Base-by-base conservation (phyloP, 2,113 vertebrate species). In the Phycodurus eques region DNA sequence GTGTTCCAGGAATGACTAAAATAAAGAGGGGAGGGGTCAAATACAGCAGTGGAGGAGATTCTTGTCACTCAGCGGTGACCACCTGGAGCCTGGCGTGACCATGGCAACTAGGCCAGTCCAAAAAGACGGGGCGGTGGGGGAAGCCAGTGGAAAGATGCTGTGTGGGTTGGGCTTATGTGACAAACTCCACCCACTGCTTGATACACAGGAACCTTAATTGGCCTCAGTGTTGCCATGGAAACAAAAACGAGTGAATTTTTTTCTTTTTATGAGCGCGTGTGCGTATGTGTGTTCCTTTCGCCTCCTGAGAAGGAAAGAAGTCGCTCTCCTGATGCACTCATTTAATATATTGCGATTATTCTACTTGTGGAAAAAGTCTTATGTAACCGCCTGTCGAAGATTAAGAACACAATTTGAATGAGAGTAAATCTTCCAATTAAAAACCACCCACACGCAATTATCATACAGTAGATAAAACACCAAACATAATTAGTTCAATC, bases 191-290 rank as follows among this genome's bases (percentile, higher is more conserved):
- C 80, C 22, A 72, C 76, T 75, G 68, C 10, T 74, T 85, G 56
- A 83, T 74, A 31, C 60, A 72, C 20, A 72, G 75, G 56, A 73
- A 73, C 82, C 75, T 90, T 81, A 80, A 78, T 85, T 79, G 73
- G 71, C 80, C 80, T 80, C 62, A 63, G 68, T 73, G 83, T 91
- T 91, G 72, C 87, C 70, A 89, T 86, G 87, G 89, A 85, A 87
- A 87, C 80, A 54, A 65, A 71, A 75, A 81, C 66, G 79, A 22
- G 51, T 33, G n/a, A 57, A 47, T 39, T 51, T 35, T 11, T n/a
- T 22, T 64, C 1, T 60, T 12, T 60, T 19, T 75, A 1, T 20
- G 14, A 73, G 44, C 67, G n/a, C 42, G 12, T 53, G 47, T 73
- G 47, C 35, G 22, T 46, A 54, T 43, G 4, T 59, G 59, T 15